Base-by-base conservation (phyloP, 2,888 invertebrate genomes). In the Morpho achilles region DNA sequence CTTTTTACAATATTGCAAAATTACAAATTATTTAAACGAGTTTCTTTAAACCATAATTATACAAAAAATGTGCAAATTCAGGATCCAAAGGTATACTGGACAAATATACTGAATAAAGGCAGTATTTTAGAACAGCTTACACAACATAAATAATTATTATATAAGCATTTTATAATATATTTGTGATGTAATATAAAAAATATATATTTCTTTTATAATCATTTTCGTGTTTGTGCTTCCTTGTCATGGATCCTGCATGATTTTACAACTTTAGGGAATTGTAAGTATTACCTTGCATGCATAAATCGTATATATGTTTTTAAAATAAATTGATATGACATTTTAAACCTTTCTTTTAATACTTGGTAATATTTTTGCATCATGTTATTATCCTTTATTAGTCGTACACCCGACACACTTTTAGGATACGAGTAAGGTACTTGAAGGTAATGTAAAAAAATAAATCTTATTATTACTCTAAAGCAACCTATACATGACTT, bases 201-300 rank as follows among this genome's bases (percentile, higher is more conserved):
- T 44, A 53, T 55, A 49, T 32, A 49, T 10, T 43, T 51, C 56
- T 66, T 59, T 59, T 64, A 57, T 59, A 52, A 58, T 58, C 77
- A 75, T 80, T 80, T 71, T 81, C 78, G 74, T 82, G 79, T 86
- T 83, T 82, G 75, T 85, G 84, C 87, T 77, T 77, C 74, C 82
- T 72, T 68, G 70, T 77, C 76, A 76, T 82, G 89, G 88, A 87
- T 71, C 86, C 88, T 82, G 89, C 89, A 90, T 88, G 89, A 72
- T 82, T 85, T 78, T 71, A 45, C 83, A 77, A 77, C 83, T 78
- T 74, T 88, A 90, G 89, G 88, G 89, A 72, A 87, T 89, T 76
- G 89, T 89, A 84, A 90, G 89, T 90, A 90, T 77, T 62, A 60
- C 54, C 63, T 65, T 69, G 72, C 71, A 71, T 69, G 71, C 7